Base-by-base conservation (phyloP, 2,888 invertebrate species). In the Oligia latruncula region DNA sequence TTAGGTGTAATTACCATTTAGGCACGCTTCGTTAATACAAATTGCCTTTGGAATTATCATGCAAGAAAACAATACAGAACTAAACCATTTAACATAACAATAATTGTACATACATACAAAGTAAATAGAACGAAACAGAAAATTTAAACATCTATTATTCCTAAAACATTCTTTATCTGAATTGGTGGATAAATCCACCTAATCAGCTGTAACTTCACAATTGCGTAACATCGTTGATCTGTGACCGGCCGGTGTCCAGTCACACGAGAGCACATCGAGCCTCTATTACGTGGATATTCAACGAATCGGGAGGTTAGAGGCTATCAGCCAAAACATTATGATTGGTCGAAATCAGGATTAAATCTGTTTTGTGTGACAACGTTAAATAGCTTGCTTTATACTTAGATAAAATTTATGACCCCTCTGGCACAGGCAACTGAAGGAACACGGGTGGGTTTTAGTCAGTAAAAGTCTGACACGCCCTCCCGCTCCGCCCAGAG, bases 251-350 rank as follows among this genome's bases (percentile, higher is more conserved):
- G 68, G 43, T 81, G 74, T 78, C 71, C 78, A 77, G 65, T 71
- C 62, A 60, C 8, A 71, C 64, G 84, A 55, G 68, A 81, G 82
- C 81, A 80, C 75, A 81, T 67, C 68, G 55, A 72, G 70, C 67
- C 68, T 73, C 20, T 72, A 66, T 80, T 55, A 80, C 58, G 64
- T 60, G 74, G 67, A 78, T 67, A 70, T 74, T 77, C 66, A n/a
- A 58, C 52, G 58, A 78, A 72, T 74, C 62, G 23, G 40, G 64
- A 70, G 68, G 77, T 81, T 79, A 68, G 68, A 78, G 55, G 62
- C 67, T 60, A 70, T 75, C 67, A n/a, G 62, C 68, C 52, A 74
- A 67, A 71, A 75, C 66, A 67, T 64, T 79, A 52, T 58, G 5
- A 52, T 71, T 40, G 58, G 13, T 13, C 3, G n/a, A 52, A 55